phyloP scores from a whole-genome alignment of 2,797 vertebrate species.

The Sebastes jordani region DNA sequence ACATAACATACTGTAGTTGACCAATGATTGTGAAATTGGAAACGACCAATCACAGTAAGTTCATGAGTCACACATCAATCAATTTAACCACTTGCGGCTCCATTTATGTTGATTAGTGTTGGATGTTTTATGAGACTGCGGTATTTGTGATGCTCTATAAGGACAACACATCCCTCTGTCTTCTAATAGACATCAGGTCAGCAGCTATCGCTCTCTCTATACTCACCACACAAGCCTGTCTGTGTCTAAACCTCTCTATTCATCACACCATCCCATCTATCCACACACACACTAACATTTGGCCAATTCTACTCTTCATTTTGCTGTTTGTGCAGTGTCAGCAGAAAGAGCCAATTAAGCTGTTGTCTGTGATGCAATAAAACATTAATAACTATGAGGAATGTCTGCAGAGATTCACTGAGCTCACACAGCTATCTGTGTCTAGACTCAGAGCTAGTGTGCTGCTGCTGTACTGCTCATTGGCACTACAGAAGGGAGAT shows the following conservation, averaged over 20 bases:
- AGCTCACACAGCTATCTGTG: neutral
- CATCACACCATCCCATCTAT: neutral
- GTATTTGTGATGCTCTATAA: neutral
- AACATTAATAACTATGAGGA: constrained; percentile 10
- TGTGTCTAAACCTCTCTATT: neutral
- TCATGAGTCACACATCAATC: neutral
- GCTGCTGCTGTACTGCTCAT: neutral
- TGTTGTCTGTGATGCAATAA: neutral
- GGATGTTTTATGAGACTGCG: neutral
- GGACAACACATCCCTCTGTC: neutral
- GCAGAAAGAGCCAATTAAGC: constrained; percentile 1
- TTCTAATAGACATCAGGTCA: neutral
- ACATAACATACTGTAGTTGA: neutral
- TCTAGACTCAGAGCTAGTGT: neutral
- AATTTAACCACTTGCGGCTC: neutral
- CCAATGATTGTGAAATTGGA: neutral
- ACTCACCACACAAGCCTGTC: neutral
- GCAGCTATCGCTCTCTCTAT: neutral
- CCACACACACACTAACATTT: neutral
- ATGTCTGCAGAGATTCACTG: neutral
- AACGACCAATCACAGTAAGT: neutral
- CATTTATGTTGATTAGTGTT: neutral
- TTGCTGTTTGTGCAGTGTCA: neutral
- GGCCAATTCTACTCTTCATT: neutral
- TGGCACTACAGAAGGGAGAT: no score